Evolutionary conservation across 2,797 vertebrate genomes (phyloP), one percentile per base, ranked within the genome.

Genomic region (Caiman crocodilus): DNA sequence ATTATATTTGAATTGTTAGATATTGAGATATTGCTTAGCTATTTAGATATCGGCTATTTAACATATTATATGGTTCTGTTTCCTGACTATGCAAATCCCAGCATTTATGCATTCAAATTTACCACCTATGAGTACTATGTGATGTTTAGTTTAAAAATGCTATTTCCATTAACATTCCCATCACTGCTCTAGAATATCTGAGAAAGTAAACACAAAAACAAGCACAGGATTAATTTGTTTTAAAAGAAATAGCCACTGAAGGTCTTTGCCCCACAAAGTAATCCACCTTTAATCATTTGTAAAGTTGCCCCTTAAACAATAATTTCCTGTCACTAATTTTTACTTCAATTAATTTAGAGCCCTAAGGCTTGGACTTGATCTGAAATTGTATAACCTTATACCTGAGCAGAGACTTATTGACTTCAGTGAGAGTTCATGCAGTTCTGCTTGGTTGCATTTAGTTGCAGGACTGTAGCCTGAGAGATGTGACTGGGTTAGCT

Each of bases 401-500:
- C 42, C 42, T 50, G 42, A 50, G 30, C 73, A 79, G 20, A 76
- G 35, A 4, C 8, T 50, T 11, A 1, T 32, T 75, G 87, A 85
- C 56, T 77, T 79, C 50, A 50, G 5, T 32, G 6, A 25, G 67
- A 79, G 23, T 21, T 12, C 55, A 65, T 57, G 8, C 60, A 57
- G 20, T 35, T 32, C n/a, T 67, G 30, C 61, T 14, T n/a, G 71
- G 63, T 14, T 11, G 55, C 26, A 32, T 92, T 89, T 78, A 88
- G 63, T 76, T 92, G 60, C 63, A 7, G 12, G n/a, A 21, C 11
- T 90, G 86, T 21, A 67, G 79, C 71, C 58, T 78, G 17, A 4
- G 20, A 81, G 73, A 85, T 32, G 14, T 85, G 61, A 82, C 56
- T 75, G 82, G 82, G 82, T 93, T 93, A 93, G 82, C 78, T 90